phyloP scores from a whole-genome alignment of 2,888 invertebrate genomes.

The Congeria kusceri region DNA sequence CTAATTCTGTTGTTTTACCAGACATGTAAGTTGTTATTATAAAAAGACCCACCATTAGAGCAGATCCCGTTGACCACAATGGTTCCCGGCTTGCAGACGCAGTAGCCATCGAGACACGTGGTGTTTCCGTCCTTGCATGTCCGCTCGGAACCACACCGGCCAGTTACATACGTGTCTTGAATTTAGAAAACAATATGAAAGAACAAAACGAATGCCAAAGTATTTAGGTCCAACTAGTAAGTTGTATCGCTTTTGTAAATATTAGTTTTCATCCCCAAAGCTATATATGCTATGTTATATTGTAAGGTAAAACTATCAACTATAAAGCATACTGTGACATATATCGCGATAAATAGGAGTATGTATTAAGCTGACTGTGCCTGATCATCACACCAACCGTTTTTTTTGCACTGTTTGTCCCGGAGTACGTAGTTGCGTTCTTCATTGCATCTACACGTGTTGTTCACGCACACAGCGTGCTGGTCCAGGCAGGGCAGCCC shows the following conservation, averaged over 20 bases:
- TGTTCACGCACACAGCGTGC: constrained; percentile 32
- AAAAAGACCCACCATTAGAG: constrained; percentile 5
- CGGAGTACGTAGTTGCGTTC: constrained; percentile 23
- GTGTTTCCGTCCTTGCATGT: constrained; percentile 11
- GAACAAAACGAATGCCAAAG: no score
- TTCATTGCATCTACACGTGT: constrained; percentile 43
- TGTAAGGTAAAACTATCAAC: no score
- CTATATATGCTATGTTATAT: no score
- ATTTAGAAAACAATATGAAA: no score
- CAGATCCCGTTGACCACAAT: constrained; percentile 9
- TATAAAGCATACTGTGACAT: no score
- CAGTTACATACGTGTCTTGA: constrained; percentile 20
- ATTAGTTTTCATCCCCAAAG: no score
- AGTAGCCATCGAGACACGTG: constrained; percentile 6
- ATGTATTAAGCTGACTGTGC: no score
- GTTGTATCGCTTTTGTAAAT: no score
- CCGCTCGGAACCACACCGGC: constrained; percentile 3
- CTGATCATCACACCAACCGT: constrained; percentile 11
- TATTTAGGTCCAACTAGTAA: no score
- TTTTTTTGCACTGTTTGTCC: constrained; percentile 15
- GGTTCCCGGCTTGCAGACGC: constrained; percentile 17
- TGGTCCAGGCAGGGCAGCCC: constrained; percentile 13
- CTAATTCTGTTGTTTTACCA: no score
- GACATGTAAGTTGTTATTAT: no score
- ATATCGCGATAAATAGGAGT: no score